These are phyloP conservation scores for Cyprinodon brontotheroides DNA, from an alignment of 2,113 vertebrate genomes.

Conservation along the genomic window DNA sequence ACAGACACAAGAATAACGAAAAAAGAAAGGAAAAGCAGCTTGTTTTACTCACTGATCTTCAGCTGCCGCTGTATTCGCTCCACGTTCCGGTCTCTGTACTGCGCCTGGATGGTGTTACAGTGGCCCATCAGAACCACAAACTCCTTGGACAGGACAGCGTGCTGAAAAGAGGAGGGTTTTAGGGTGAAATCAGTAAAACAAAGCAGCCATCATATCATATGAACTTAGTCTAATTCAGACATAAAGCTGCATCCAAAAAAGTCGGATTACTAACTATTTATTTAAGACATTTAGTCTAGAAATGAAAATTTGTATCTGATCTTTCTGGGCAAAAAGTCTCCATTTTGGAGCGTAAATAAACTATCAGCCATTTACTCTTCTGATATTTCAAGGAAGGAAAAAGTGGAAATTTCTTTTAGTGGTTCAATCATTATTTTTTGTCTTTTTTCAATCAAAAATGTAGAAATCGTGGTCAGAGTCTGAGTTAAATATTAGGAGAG, in stretches of 20 bases:
- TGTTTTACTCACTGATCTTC: conserved; percentile 86
- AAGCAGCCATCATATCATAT: neutral
- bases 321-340: too few relatives aligned
- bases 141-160: conserved; percentile 84
- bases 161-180: conserved; percentile 67
- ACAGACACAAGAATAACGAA: too few relatives aligned
- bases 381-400: too few relatives aligned
- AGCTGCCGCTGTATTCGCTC: conserved; percentile 88
- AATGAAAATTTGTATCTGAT: neutral
- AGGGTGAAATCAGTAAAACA: neutral
- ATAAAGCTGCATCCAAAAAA: neutral
- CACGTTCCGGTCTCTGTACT: conserved; percentile 88
- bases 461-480: too few relatives aligned
- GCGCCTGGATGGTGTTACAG: conserved; percentile 85
- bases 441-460: too few relatives aligned
- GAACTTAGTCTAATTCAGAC: too few relatives aligned
- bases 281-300: neutral
- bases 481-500: too few relatives aligned
- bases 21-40: neutral
- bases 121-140: conserved; percentile 87
- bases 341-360: too few relatives aligned
- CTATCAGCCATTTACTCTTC: too few relatives aligned
- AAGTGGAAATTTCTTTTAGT: too few relatives aligned
- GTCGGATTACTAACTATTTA: neutral
- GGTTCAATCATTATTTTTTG: too few relatives aligned